These are phyloP conservation scores for Opisthograptis luteolata DNA, from an alignment of 2,888 invertebrate genomes.

Conservation along the genomic window DNA sequence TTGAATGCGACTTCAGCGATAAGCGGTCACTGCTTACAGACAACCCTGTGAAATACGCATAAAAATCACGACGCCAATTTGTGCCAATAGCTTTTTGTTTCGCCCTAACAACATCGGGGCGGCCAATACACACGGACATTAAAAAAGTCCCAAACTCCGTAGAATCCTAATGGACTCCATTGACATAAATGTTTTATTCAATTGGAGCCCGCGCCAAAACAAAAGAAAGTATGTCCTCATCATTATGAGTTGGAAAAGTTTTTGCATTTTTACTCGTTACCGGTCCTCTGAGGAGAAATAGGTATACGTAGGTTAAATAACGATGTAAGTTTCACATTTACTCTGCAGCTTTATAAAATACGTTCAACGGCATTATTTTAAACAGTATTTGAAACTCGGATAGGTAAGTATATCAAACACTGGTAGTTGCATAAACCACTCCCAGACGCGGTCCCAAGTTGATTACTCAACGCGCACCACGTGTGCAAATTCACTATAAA, in stretches of 20 bases:
- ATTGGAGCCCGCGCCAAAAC: slow-evolving; percentile 75
- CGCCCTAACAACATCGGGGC: slow-evolving; percentile 41
- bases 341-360: slow-evolving; percentile 4
- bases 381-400: background rate
- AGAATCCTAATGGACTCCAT: slow-evolving; percentile 77
- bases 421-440: background rate
- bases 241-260: slow-evolving; percentile 75
- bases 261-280: slow-evolving; percentile 76
- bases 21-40: slow-evolving; percentile 26
- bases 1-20: slow-evolving; percentile 29
- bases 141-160: slow-evolving; percentile 66
- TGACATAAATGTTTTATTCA: slow-evolving; percentile 83
- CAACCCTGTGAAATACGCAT: slow-evolving; percentile 29
- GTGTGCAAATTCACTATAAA: slow-evolving; percentile 78
- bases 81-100: slow-evolving; percentile 43
- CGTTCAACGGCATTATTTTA: background rate
- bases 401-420: background rate
- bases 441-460: slow-evolving; percentile 46
- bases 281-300: slow-evolving; percentile 53
- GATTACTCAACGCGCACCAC: slow-evolving; percentile 64
- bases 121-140: slow-evolving; percentile 57
- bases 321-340: slow-evolving; percentile 19
- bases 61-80: slow-evolving; percentile 32
- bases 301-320: slow-evolving; percentile 50
- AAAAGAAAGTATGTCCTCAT: slow-evolving; percentile 77